Evolutionary conservation across 2,888 invertebrate species (phyloP).

Genomic region (Dryocosmus kuriphilus): DNA sequence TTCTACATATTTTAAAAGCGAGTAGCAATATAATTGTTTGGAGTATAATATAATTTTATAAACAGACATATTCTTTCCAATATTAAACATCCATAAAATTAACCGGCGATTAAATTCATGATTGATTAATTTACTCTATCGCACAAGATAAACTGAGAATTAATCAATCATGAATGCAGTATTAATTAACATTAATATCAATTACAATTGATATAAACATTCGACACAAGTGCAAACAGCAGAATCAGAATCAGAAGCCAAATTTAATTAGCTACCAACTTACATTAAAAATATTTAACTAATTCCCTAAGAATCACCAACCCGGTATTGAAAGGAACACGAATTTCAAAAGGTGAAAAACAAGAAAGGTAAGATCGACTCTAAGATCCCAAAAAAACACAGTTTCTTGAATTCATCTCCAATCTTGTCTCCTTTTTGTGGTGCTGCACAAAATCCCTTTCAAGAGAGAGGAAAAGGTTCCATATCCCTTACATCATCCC

Average conservation of each 20-base stretch:
- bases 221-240: not conserved
- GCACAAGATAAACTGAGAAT: not conserved
- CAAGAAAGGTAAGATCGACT: not conserved
- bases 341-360: not conserved
- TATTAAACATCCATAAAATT: not conserved
- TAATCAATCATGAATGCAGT: not conserved
- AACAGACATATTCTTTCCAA: not conserved
- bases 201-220: not conserved
- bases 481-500: not conserved
- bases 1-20: not conserved
- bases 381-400: not conserved
- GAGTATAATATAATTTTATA: not conserved
- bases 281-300: not conserved
- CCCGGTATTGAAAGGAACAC: not conserved
- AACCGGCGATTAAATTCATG: not conserved
- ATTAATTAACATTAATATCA: slow-evolving; percentile 9
- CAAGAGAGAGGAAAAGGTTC: not conserved
- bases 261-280: not conserved
- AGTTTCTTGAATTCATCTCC: not conserved
- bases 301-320: not conserved
- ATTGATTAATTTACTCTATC: not conserved
- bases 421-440: not conserved
- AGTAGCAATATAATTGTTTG: not conserved
- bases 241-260: not conserved
- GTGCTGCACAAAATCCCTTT: not conserved